phyloP scores from a whole-genome alignment of 2,888 invertebrate species.

The Lycia hirtaria region DNA sequence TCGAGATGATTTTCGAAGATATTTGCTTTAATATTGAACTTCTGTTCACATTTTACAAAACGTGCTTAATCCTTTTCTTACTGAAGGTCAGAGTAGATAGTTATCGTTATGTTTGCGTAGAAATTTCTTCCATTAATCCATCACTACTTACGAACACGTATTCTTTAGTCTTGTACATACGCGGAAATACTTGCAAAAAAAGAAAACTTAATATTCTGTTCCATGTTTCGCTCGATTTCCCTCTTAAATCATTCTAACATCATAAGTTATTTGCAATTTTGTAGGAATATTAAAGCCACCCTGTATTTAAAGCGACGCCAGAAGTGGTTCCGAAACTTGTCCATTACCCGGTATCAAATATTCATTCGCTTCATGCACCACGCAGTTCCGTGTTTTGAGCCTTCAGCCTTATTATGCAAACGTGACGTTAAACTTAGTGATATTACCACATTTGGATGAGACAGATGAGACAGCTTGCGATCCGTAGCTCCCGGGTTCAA shows the following conservation, averaged over 20 bases:
- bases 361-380: conserved; percentile 12
- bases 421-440: not conserved
- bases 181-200: too few species aligned
- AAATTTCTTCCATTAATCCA: too few species aligned
- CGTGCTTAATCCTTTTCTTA: too few species aligned
- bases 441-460: not conserved
- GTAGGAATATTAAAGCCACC: not conserved
- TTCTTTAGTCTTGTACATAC: too few species aligned
- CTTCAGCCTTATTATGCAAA: not conserved
- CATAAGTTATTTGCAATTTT: not conserved
- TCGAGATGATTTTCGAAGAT: too few species aligned
- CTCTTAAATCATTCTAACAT: not conserved
- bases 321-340: conserved; percentile 4
- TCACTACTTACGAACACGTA: too few species aligned
- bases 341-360: conserved; percentile 10
- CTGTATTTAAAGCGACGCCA: not conserved
- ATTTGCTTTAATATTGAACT: too few species aligned
- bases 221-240: not conserved
- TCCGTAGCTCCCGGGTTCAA: too few species aligned
- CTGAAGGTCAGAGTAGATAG: too few species aligned
- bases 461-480: too few species aligned
- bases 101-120: too few species aligned
- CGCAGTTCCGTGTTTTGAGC: conserved; percentile 4
- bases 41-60: too few species aligned
- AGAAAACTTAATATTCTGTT: not conserved